Evolutionary conservation across 2,888 invertebrate genomes (phyloP), one percentile per base, ranked within the genome.

Genomic region (Oscheius myriophilus): DNA sequence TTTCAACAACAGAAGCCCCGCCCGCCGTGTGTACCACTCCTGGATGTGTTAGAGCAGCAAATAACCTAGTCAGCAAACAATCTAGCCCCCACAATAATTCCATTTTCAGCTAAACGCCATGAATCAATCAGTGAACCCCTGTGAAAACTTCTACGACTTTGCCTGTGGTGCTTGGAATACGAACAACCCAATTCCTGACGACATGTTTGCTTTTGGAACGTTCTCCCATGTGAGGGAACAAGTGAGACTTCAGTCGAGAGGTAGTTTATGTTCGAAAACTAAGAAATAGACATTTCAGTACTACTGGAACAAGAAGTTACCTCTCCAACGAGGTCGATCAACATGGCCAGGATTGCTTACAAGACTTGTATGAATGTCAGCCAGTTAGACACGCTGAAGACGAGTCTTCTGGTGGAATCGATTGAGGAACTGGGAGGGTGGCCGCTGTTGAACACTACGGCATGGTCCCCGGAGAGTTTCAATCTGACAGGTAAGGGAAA

Each of bases 171-270:
- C 64, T 46, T 80, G 82, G 82, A 71, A 83, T 26, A 67, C 67
- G 9, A 67, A 70, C 25, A 80, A 84, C 53, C 70, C 72, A 12
- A 80, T 83, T 69, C 79, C 84, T 46, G 81, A 75, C 67, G 76
- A 86, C 57, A 71, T 82, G 71, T 75, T 73, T 43, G 78, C 79
- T 54, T 81, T 80, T 59, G 84, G 84, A 0, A 83, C 82, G 18
- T 85, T 85, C 65, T 73, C 82, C 9, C 80, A 82, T 42, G 76
- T 84, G 25, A 68, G 83, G 12, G 83, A 86, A 61, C 84, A 86
- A 70, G 84, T 85, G 21, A 75, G 80, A 42, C 73, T 69, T 33
- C 83, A 85, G 69, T 74, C 82, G 72, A 72, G 79, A 74, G 75
- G 81, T 79, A 26, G 4, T 52, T 16, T 23, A 14, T 9, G 16